Conservation (phyloP, 2,797 vertebrate genomes). For the Antrozous pallidus region DNA sequence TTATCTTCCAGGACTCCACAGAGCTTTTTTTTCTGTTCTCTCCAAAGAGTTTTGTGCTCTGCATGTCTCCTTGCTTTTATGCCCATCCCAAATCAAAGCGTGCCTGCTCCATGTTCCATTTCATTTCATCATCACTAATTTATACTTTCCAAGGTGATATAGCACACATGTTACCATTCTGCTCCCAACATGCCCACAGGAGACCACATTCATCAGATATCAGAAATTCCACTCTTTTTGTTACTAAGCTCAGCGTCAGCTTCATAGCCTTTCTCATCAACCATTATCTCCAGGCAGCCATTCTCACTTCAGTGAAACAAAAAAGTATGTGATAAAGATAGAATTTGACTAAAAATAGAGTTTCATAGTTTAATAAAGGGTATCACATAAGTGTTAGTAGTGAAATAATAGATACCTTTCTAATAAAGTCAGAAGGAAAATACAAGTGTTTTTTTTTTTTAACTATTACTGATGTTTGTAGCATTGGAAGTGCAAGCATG, state of each 20-base stretch:
- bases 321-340: constrained; percentile 10
- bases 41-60: constrained; percentile 21
- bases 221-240: constrained; percentile 30
- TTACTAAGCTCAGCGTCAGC: neutral
- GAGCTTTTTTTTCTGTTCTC: neutral
- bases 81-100: constrained; percentile 24
- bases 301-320: neutral
- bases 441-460: neutral
- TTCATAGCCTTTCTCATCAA: constrained; percentile 33
- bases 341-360: constrained; percentile 5
- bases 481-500: neutral
- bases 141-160: constrained; percentile 32
- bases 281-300: neutral
- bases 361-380: constrained; percentile 37
- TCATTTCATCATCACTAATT: constrained; percentile 35
- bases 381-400: constrained; percentile 4
- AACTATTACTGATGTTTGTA: neutral
- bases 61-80: neutral
- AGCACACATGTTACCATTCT: constrained; percentile 12
- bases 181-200: neutral
- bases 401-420: neutral
- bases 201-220: constrained; percentile 3
- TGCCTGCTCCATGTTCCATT: neutral
- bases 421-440: neutral
- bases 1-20: neutral